Percentiles rank a stretch among this genome's conserved stretches.
Evolutionary conservation across 37 sponge, comb jelly and placozoan species (phyloP).

Genomic region (Sycon ciliatum): DNA sequence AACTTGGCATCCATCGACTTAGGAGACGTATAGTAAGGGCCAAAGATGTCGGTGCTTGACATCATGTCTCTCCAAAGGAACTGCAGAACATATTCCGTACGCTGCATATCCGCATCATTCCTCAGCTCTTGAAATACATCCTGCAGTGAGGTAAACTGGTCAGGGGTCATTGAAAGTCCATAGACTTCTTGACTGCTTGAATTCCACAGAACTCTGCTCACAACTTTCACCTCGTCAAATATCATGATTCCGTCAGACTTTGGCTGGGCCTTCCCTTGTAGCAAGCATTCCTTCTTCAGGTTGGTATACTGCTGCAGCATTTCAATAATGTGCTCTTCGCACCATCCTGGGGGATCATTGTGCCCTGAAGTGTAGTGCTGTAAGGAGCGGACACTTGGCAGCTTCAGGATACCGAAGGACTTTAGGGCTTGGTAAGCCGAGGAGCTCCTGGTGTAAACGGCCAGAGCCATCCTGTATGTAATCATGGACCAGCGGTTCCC

Average conservation of each 20-base stretch:
- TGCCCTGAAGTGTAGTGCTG: too few relatives aligned
- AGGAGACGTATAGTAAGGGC: slow-evolving; percentile 26
- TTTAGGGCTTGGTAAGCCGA: slow-evolving; percentile 30
- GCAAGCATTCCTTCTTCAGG: too few relatives aligned
- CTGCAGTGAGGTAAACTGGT: background rate
- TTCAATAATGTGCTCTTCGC: too few relatives aligned
- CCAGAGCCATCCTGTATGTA: slow-evolving; percentile 23
- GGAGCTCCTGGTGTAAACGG: slow-evolving; percentile 24
- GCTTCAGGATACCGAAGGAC: slow-evolving; percentile 21
- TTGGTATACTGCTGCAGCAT: too few relatives aligned
- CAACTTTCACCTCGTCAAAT: too few relatives aligned
- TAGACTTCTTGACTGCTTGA: too few relatives aligned
- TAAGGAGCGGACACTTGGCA: too few relatives aligned
- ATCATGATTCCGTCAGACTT: slow-evolving; percentile 17
- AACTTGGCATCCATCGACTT: background rate
- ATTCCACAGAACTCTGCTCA: too few relatives aligned
- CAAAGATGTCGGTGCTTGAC: slow-evolving; percentile 26
- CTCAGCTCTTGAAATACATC: too few relatives aligned
- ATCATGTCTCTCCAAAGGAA: slow-evolving; percentile 31
- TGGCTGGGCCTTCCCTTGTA: slow-evolving; percentile 1
- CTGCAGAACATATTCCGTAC: slow-evolving; percentile 34
- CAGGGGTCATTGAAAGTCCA: too few relatives aligned
- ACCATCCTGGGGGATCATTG: too few relatives aligned
- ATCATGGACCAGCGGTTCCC: slow-evolving; percentile 32
- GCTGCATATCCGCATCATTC: background rate